Base-by-base conservation (phyloP, 2,888 invertebrate species). In the Microctonus hyperodae region DNA sequence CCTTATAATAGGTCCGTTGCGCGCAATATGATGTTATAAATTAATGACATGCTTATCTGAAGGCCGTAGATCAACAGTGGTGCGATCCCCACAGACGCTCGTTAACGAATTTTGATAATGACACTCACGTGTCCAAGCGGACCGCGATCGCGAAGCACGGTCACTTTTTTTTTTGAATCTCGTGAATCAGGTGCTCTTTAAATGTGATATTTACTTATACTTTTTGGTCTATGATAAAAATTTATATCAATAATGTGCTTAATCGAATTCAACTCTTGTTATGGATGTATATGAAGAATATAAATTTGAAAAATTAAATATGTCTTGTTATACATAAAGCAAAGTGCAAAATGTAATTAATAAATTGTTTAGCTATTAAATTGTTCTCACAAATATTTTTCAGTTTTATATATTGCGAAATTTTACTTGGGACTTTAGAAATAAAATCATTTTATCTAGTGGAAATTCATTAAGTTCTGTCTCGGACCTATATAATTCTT, bases 101-200 rank as follows among this genome's bases (percentile, higher is more conserved):
- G 75, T 75, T 76, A 76, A 76, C 76, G 76, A 77, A 76, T 67
- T 74, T 76, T 74, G 74, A 74, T 75, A 76, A 77, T 74, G 75
- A 77, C 76, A 72, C 73, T 76, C 72, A 73, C 70, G 71, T 73
- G 70, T 68, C 69, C 66, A 65, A 68, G 70, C 67, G 65, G 63
- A 68, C 58, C 56, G 64, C 64, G 62, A 53, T 50, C 40, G 44
- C 56, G 65, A n/a, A n/a, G n/a, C n/a, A n/a, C 64, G 62, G 62
- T 64, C 59, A 55, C 56, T 59, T 70, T 63, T 68, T 65, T 68
- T 64, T 28, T 28, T 13, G 33, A 40, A 28, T 5, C 28, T 7
- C 28, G 28, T n/a, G n/a, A n/a, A 28, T 51, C 35, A 37, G 51
- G 22, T 33, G 55, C 23, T 28, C 50, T 11, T 35, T 37, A 55